These are phyloP conservation scores for Phoeniculus purpureus DNA, from an alignment of 2,797 vertebrate species.

Conservation along the genomic window DNA sequence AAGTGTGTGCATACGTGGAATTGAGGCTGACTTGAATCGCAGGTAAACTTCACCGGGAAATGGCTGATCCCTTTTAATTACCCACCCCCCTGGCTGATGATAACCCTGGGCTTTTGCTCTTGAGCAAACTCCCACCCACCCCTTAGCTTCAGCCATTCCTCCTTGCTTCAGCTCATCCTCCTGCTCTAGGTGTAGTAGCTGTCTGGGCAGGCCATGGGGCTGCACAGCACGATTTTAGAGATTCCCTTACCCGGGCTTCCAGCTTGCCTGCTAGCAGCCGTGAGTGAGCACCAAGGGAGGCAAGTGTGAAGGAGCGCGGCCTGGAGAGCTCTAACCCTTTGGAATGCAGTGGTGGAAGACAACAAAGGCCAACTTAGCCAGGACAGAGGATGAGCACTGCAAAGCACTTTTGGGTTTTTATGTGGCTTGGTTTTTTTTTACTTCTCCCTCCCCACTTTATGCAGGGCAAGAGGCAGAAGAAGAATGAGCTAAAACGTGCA, in stretches of 20 bases:
- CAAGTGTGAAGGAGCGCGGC: conserved; percentile 38
- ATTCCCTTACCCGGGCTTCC: neutral
- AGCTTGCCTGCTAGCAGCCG: neutral
- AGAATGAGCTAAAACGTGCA: conserved; percentile 67
- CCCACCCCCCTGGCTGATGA: neutral
- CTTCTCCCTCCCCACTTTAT: neutral
- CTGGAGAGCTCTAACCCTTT: conserved; percentile 35
- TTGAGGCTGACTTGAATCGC: neutral
- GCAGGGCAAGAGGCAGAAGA: conserved; percentile 28
- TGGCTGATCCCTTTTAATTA: neutral
- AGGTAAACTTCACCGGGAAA: neutral
- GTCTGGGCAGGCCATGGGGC: neutral
- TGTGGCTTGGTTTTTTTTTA: too few species aligned
- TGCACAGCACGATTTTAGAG: neutral
- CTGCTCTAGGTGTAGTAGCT: conserved; percentile 38
- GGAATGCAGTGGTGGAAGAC: conserved; percentile 60
- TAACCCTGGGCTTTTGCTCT: neutral
- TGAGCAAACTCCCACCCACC: neutral
- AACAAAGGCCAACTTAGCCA: conserved; percentile 24
- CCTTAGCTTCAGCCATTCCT: neutral
- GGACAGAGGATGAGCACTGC: conserved; percentile 3
- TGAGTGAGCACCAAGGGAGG: conserved; percentile 34
- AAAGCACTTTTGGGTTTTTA: neutral
- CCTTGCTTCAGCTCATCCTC: neutral
- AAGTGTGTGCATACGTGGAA: neutral